Evolutionary conservation across 2,797 vertebrate genomes (phyloP), one percentile per base, ranked within the genome.

Genomic region (Labroides dimidiatus): DNA sequence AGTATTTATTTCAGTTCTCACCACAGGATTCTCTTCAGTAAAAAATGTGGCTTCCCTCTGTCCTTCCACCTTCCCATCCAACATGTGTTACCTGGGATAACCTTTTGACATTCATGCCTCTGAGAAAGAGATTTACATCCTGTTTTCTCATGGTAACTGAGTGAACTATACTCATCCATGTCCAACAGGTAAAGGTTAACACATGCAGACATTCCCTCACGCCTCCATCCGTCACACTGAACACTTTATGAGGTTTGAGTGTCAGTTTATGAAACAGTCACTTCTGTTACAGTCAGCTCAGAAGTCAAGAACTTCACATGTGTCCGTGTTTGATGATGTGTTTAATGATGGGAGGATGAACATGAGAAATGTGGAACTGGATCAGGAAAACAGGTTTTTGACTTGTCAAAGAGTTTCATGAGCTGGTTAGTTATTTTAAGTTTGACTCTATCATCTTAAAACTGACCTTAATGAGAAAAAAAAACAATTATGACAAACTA

Each of bases 161-260:
- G 23, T 41, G 15, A 69, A 69, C 30, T 33, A 77, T 72, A 60
- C 41, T 75, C 69, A 67, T 36, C 75, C 66, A 53, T 80, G 80
- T 77, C 81, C 48, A 56, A 51, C 24, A 52, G 48, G 36, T 69
- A 84, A 89, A 79, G 61, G 61, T 50, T 57, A 78, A 84, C 84
- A 84, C 74, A 75, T 82, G 86, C 57, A 59, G 44, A 61, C 49
- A 56, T 66, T 79, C 60, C 52, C 70, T 69, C 61, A 41, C 15
- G 24, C 70, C 70, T 72, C 59, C 23, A 48, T 44, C 53, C 42
- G 45, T 75, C 79, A 67, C 21, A 13, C n/a, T 65, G 59, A 41
- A 60, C 20, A 15, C 58, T 64, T 75, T 57, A 59, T 61, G 45
- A 59, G 65, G 30, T 33, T 33, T 33, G 30, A 33, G 30, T 8